Conservation (phyloP, 64 coral and sea anemone genomes). For the Pocillopora damicornis region DNA sequence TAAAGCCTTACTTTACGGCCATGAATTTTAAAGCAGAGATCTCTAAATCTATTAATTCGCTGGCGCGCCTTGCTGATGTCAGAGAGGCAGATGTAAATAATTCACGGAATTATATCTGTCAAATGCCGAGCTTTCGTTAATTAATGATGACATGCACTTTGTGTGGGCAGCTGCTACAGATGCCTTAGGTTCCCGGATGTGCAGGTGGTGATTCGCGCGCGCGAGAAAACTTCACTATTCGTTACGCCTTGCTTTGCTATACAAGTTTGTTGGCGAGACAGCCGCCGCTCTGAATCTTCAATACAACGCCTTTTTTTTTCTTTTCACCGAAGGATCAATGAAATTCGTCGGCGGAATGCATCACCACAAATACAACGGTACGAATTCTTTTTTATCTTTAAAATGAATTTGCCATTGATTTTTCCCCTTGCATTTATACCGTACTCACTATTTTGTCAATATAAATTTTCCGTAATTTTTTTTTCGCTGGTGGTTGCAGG, state of each 20-base stretch:
- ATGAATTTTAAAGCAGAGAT: neutral
- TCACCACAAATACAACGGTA: conserved; percentile 62
- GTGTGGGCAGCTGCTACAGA: conserved; percentile 61
- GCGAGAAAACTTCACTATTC: conserved; percentile 3
- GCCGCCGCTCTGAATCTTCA: neutral
- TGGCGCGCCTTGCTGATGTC: conserved; percentile 27
- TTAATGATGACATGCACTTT: conserved; percentile 68
- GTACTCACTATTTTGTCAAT: neutral
- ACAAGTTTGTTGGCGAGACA: conserved; percentile 33
- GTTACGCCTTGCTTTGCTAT: conserved; percentile 36
- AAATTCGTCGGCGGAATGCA: conserved; percentile 60
- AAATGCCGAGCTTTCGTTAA: conserved; percentile 70
- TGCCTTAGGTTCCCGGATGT: conserved; percentile 71
- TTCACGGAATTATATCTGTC: conserved; percentile 60
- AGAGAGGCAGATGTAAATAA: conserved; percentile 80
- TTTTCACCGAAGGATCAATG: conserved; percentile 53
- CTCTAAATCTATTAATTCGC: conserved; percentile 15
- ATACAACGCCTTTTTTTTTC: conserved; percentile 55
- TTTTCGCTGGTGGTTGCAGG: neutral
- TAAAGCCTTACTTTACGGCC: neutral
- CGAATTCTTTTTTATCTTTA: neutral
- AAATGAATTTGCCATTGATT: conserved; percentile 18
- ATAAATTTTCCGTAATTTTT: conserved; percentile 7
- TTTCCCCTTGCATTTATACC: conserved; percentile 13
- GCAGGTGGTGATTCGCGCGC: conserved; percentile 53